These are phyloP conservation scores for Calliopsis andreniformis DNA, from an alignment of 1,140 invertebrate species.

Conservation along the genomic window DNA sequence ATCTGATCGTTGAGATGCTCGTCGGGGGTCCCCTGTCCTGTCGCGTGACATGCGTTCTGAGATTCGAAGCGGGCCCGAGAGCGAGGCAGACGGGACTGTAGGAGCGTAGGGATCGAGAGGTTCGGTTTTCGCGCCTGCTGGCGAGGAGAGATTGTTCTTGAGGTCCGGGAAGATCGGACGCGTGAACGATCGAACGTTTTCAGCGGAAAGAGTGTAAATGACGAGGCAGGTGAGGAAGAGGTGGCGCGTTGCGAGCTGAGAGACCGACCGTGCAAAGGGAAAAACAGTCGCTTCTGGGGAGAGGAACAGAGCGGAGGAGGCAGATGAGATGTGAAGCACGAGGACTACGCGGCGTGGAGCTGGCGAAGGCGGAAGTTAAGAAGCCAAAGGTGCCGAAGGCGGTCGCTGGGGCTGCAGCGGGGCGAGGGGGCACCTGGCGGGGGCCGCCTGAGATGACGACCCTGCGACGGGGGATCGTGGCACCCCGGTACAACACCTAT, in stretches of 20 bases:
- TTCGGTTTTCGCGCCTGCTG: no score
- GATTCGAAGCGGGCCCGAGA: no score
- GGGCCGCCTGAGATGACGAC: slow-evolving; percentile 77
- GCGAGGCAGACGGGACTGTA: no score
- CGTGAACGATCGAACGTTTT: slow-evolving; percentile 41
- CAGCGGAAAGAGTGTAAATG: slow-evolving; percentile 34
- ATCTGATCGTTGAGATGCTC: no score
- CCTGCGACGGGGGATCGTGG: slow-evolving; percentile 72
- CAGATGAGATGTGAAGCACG: slow-evolving; percentile 74
- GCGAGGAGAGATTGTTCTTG: neutral
- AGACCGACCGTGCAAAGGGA: neutral
- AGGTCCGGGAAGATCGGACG: neutral
- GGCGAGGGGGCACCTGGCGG: slow-evolving; percentile 66
- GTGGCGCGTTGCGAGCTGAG: slow-evolving; percentile 20
- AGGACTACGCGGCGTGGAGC: slow-evolving; percentile 49
- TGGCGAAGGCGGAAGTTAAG: slow-evolving; percentile 53
- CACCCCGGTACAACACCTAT: slow-evolving; percentile 69
- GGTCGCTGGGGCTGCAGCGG: slow-evolving; percentile 43
- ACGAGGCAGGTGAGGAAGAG: slow-evolving; percentile 13
- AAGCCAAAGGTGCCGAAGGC: slow-evolving; percentile 36
- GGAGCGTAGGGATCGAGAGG: neutral
- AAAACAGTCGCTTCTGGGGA: neutral
- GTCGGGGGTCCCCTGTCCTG: no score
- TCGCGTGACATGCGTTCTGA: no score
- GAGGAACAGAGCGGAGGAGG: slow-evolving; percentile 34